These are phyloP conservation scores for Galerucella calmariensis DNA, from an alignment of 2,888 invertebrate genomes.

Conservation along the genomic window DNA sequence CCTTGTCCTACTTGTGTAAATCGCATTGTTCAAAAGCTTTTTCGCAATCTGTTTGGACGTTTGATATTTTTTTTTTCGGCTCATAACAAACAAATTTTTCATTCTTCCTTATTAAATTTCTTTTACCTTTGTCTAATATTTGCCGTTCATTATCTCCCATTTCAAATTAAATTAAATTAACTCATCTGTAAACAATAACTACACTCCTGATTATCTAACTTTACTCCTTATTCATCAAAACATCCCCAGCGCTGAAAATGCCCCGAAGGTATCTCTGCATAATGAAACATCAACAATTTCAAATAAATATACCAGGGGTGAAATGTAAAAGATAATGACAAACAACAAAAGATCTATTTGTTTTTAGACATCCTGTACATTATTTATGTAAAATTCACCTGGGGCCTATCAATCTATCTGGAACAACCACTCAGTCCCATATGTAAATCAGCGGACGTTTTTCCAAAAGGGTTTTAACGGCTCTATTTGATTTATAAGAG, in stretches of 20 bases:
- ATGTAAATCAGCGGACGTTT: slow-evolving; percentile 38
- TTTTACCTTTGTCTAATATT: too few relatives aligned
- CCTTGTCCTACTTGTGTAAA: too few relatives aligned
- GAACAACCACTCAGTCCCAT: slow-evolving; percentile 24
- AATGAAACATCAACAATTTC: slow-evolving; percentile 9
- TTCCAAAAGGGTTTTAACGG: slow-evolving; percentile 34
- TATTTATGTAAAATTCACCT: slow-evolving; percentile 16
- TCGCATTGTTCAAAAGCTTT: too few relatives aligned
- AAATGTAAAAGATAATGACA: background rate
- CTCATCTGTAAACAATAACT: too few relatives aligned
- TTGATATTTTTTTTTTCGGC: too few relatives aligned
- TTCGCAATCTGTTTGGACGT: too few relatives aligned
- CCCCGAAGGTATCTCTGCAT: background rate
- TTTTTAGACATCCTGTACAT: slow-evolving; percentile 12
- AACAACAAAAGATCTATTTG: background rate
- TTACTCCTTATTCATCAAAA: background rate
- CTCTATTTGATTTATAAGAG: slow-evolving; percentile 42
- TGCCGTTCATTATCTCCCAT: too few relatives aligned
- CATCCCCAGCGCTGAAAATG: background rate
- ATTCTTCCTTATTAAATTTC: too few relatives aligned
- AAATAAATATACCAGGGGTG: background rate
- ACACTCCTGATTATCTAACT: too few relatives aligned
- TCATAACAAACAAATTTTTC: too few relatives aligned
- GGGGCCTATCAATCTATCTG: slow-evolving; percentile 27
- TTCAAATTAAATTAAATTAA: too few relatives aligned